These are phyloP conservation scores for Tetraneura akinire DNA, from an alignment of 1,140 invertebrate species.

Conservation along the genomic window DNA sequence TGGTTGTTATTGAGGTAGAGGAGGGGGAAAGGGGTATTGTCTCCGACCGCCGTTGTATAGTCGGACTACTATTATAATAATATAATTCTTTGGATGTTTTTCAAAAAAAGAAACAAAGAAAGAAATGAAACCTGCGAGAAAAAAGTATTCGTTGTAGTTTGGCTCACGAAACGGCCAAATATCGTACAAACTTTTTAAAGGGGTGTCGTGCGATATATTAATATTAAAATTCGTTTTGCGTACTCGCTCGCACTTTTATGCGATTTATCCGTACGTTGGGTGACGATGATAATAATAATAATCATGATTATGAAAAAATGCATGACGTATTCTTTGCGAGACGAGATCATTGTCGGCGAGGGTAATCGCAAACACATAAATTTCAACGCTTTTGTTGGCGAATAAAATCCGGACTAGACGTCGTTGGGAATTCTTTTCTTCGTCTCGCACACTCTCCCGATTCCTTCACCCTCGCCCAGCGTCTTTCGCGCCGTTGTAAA, in stretches of 20 bases:
- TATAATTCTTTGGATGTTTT: slow-evolving; percentile 27
- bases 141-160: no score
- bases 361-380: slow-evolving; percentile 50
- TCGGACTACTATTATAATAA: background rate
- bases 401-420: slow-evolving; percentile 50
- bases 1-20: background rate
- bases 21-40: background rate
- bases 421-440: slow-evolving; percentile 39
- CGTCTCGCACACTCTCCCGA: no score
- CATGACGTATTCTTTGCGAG: slow-evolving; percentile 20
- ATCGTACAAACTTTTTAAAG: slow-evolving; percentile 30
- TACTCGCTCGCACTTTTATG: slow-evolving; percentile 30
- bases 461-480: background rate
- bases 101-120: slow-evolving; percentile 11
- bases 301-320: no score
- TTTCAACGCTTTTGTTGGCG: slow-evolving; percentile 50
- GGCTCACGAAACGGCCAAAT: slow-evolving; percentile 12
- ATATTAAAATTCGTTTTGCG: slow-evolving; percentile 48
- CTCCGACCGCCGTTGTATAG: background rate
- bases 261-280: slow-evolving; percentile 30
- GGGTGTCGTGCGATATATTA: slow-evolving; percentile 16
- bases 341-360: background rate
- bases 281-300: background rate
- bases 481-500: background rate
- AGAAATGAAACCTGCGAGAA: no score